These are phyloP conservation scores for Lamprologus lemairii DNA, from an alignment of 2,113 vertebrate genomes.

Conservation along the genomic window DNA sequence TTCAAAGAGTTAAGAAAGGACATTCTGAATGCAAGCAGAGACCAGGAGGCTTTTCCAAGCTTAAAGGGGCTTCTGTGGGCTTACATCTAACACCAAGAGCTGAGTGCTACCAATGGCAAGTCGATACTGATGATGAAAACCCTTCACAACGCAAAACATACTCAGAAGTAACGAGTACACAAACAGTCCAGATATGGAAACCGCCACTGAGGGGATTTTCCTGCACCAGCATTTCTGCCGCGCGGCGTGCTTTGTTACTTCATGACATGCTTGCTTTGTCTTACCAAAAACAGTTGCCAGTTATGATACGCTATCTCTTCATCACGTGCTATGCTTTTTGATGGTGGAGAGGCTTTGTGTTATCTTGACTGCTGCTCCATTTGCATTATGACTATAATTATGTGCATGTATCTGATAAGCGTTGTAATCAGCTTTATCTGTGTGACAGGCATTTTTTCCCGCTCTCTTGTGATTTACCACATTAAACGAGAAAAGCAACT, in stretches of 20 bases:
- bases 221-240: not conserved
- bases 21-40: conserved; percentile 12
- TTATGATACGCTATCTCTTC: conserved; percentile 21
- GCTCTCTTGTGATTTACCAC: conserved; percentile 12
- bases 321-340: conserved; percentile 43
- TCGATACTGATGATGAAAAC: conserved; percentile 12
- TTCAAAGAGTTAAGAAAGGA: not conserved
- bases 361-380: conserved; percentile 54
- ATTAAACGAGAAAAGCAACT: conserved; percentile 31
- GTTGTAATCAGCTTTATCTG: conserved; percentile 62
- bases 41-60: not conserved
- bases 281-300: conserved; percentile 14
- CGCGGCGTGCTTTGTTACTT: not conserved
- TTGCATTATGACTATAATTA: conserved; percentile 61
- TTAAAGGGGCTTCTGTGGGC: not conserved
- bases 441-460: conserved; percentile 26
- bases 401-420: conserved; percentile 60
- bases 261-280: conserved; percentile 27
- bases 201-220: not conserved
- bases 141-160: not conserved
- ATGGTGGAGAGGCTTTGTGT: conserved; percentile 28
- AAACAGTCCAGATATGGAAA: not conserved
- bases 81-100: not conserved
- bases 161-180: not conserved
- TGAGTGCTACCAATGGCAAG: not conserved